phyloP scores from a whole-genome alignment of 1,140 invertebrate species.

The Mycetomoellerius zeteki region DNA sequence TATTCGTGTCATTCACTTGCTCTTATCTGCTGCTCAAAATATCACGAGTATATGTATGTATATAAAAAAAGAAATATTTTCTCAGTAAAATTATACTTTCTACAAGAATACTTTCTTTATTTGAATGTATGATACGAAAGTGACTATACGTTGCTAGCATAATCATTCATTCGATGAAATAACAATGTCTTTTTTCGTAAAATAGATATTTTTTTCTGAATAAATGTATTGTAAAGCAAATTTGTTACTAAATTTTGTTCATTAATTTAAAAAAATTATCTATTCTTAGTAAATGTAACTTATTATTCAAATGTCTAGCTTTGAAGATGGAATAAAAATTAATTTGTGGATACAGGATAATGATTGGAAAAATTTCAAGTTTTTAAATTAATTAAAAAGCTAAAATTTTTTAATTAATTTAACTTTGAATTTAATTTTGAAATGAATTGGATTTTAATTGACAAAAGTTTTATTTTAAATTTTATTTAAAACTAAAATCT shows the following conservation, averaged over 20 bases:
- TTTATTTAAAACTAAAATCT: background rate
- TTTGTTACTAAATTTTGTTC: background rate
- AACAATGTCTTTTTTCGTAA: background rate
- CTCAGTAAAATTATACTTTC: background rate
- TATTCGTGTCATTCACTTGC: background rate
- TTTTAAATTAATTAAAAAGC: background rate
- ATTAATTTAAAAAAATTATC: background rate
- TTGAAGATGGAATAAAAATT: background rate
- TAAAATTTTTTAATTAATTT: background rate
- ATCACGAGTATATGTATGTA: background rate
- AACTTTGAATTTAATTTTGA: background rate
- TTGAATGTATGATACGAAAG: background rate
- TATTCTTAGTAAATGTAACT: background rate
- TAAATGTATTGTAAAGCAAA: background rate
- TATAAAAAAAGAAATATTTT: background rate
- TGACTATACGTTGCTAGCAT: background rate
- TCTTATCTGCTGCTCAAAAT: background rate
- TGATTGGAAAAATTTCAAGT: background rate
- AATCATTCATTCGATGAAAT: background rate
- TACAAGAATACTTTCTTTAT: background rate
- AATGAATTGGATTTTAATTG: background rate
- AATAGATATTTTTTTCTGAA: background rate
- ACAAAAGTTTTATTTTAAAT: background rate
- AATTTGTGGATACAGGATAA: background rate
- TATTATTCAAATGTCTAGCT: background rate